Percentiles rank a stretch among this genome's conserved stretches.
Conservation (phyloP, 2,797 vertebrate genomes). For the Melanotaenia pygmaea region DNA sequence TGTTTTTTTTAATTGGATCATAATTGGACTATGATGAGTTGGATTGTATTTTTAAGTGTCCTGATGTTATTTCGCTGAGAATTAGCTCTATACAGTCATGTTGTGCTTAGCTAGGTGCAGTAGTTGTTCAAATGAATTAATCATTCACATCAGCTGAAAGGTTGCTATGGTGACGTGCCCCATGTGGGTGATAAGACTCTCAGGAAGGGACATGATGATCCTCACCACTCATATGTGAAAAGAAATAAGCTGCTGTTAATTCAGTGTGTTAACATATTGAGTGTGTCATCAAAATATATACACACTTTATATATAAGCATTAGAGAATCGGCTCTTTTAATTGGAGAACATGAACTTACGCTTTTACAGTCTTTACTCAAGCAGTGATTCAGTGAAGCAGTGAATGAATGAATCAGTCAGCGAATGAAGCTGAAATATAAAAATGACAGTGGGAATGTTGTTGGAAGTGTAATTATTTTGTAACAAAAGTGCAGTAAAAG, state of each 20-base stretch:
- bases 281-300: background rate
- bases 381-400: background rate
- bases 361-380: slow-evolving; percentile 15
- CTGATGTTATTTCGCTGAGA: too few relatives aligned
- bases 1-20: too few relatives aligned
- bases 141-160: background rate
- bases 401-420: slow-evolving; percentile 2
- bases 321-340: too few relatives aligned
- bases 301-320: too few relatives aligned
- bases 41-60: too few relatives aligned
- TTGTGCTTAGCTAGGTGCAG: background rate
- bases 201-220: background rate
- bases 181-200: background rate
- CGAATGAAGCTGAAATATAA: background rate
- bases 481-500: slow-evolving; percentile 7
- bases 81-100: background rate
- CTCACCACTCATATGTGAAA: background rate
- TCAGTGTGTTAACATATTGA: too few relatives aligned
- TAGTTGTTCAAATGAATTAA: background rate
- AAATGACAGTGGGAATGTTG: slow-evolving; percentile 9
- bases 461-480: slow-evolving; percentile 4
- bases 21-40: too few relatives aligned
- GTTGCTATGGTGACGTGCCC: background rate
- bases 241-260: background rate
- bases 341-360: too few relatives aligned